Evolutionary conservation across 1,140 invertebrate genomes (phyloP).

Genomic region (Orius insidiosus): DNA sequence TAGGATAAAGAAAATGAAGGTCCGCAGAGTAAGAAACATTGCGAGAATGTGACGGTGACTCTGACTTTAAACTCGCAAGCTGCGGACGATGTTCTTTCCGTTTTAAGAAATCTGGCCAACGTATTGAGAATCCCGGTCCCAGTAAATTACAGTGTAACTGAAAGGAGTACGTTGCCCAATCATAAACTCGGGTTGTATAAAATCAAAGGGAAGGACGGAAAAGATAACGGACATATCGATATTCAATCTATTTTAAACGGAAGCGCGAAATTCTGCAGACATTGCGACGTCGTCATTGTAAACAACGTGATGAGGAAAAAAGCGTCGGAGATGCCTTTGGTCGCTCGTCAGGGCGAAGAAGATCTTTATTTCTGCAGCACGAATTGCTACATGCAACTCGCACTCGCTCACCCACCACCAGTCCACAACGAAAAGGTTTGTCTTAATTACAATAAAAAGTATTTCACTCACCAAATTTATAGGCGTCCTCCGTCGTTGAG

Average conservation of each 20-base stretch:
- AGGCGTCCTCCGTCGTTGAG: slow-evolving; percentile 43
- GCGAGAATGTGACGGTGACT: slow-evolving; percentile 71
- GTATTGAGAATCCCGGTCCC: slow-evolving; percentile 77
- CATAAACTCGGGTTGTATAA: slow-evolving; percentile 64
- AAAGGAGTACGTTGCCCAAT: slow-evolving; percentile 58
- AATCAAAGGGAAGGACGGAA: slow-evolving; percentile 66
- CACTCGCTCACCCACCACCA: slow-evolving; percentile 34
- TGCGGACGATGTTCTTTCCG: slow-evolving; percentile 80
- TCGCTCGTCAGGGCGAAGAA: slow-evolving; percentile 45
- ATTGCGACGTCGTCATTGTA: slow-evolving; percentile 78
- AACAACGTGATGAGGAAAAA: slow-evolving; percentile 65
- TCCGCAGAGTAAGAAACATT: slow-evolving; percentile 13
- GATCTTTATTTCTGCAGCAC: slow-evolving; percentile 70
- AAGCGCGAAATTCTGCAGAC: slow-evolving; percentile 73
- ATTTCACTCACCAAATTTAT: slow-evolving; percentile 7
- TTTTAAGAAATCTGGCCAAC: slow-evolving; percentile 76
- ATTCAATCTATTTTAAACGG: slow-evolving; percentile 81
- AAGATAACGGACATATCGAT: slow-evolving; percentile 58
- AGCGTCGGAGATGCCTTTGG: slow-evolving; percentile 57
- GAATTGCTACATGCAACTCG: slow-evolving; percentile 68
- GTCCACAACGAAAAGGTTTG: slow-evolving; percentile 29
- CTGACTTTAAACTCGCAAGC: slow-evolving; percentile 75
- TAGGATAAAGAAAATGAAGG: slow-evolving; percentile 23
- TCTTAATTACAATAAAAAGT: too few species aligned
- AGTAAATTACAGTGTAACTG: slow-evolving; percentile 66